These are phyloP conservation scores for Lepidotrigona ventralis DNA, from an alignment of 1,140 invertebrate species.

Conservation along the genomic window DNA sequence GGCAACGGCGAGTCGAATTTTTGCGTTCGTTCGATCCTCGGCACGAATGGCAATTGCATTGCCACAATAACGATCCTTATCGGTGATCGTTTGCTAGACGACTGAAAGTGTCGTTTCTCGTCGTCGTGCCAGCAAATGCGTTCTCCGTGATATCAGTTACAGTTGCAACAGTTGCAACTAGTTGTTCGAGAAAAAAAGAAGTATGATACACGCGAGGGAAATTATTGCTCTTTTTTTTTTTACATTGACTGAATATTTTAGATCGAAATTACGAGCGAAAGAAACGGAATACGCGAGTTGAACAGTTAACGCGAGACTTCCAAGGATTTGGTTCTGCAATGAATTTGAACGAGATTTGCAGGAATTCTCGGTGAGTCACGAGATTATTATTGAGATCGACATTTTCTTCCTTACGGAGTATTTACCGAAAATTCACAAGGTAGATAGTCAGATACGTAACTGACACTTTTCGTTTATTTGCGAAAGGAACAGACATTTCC, in stretches of 20 bases:
- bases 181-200: too few relatives aligned
- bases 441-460: not conserved
- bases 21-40: not conserved
- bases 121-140: not conserved
- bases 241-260: too few relatives aligned
- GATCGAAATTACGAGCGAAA: not conserved
- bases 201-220: too few relatives aligned
- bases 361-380: not conserved
- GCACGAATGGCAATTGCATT: slow-evolving; percentile 18
- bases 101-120: not conserved
- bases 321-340: too few relatives aligned
- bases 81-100: not conserved
- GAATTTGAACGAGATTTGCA: too few relatives aligned
- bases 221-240: too few relatives aligned
- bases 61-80: slow-evolving; percentile 28
- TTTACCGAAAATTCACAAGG: not conserved
- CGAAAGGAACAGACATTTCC: not conserved
- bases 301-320: not conserved
- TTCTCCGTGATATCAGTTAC: not conserved
- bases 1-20: not conserved
- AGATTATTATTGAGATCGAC: not conserved
- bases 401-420: not conserved
- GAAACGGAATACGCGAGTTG: too few relatives aligned
- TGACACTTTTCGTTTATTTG: not conserved
- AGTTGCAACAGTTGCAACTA: not conserved